Conservation (phyloP, 2,888 invertebrate genomes). For the Tenthredo notha region DNA sequence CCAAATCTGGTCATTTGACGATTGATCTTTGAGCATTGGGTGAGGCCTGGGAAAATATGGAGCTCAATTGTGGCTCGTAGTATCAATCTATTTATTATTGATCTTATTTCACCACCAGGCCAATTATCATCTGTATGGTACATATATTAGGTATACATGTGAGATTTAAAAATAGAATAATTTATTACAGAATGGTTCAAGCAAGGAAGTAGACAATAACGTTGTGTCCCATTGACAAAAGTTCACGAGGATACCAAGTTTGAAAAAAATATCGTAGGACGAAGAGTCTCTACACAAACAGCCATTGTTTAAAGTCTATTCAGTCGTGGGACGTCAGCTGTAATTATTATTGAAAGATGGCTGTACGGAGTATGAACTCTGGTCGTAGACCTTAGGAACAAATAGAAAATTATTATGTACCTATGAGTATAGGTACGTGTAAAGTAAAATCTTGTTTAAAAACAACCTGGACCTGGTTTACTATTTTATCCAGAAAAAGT, state of each 20-base stretch:
- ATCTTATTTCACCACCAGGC: not conserved
- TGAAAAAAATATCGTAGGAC: conserved; percentile 1
- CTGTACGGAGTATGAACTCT: not conserved
- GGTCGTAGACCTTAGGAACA: not conserved
- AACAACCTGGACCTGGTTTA: not conserved
- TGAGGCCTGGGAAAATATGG: not conserved
- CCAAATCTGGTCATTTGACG: not conserved
- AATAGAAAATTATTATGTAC: not conserved
- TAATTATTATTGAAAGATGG: conserved; percentile 21
- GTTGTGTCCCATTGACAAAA: not conserved
- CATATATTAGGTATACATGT: not conserved
- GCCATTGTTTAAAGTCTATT: conserved; percentile 31
- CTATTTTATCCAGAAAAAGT: not conserved
- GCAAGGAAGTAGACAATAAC: not conserved
- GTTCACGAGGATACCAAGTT: not conserved
- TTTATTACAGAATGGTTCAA: not conserved
- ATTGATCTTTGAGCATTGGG: not conserved
- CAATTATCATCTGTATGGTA: not conserved
- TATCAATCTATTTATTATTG: not conserved
- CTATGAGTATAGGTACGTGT: not conserved
- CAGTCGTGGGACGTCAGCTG: conserved; percentile 28
- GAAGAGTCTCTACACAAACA: not conserved
- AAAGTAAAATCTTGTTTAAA: not conserved
- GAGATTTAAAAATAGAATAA: conserved; percentile 2
- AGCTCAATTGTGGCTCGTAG: not conserved